Evolutionary conservation across 2,888 invertebrate genomes (phyloP).

Genomic region (Bhutanitis thaidina): DNA sequence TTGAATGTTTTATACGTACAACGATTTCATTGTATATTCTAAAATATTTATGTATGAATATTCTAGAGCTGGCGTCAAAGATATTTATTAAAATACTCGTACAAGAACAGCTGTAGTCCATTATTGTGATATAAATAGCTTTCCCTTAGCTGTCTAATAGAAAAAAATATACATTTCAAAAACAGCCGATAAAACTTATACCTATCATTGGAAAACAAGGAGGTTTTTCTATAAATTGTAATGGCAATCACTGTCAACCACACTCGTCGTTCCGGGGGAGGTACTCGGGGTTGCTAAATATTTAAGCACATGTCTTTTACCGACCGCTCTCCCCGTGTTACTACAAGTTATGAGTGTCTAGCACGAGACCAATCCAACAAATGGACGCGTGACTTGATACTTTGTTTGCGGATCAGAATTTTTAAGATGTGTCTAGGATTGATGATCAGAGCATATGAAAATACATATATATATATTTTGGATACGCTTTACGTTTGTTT

Average conservation of each 20-base stretch:
- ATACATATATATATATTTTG: neutral
- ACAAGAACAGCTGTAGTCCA: neutral
- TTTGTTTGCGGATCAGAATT: neutral
- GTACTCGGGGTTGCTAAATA: constrained; percentile 48
- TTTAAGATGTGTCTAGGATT: neutral
- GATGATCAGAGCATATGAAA: neutral
- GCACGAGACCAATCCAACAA: constrained; percentile 19
- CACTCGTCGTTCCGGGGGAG: constrained; percentile 42
- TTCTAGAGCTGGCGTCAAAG: no score
- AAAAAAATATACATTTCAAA: constrained; percentile 14
- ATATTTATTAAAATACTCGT: no score
- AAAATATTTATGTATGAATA: no score
- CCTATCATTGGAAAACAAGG: constrained; percentile 24
- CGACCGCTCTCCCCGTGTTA: constrained; percentile 27
- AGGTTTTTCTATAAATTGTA: constrained; percentile 38
- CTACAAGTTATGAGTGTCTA: constrained; percentile 19
- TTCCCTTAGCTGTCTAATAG: constrained; percentile 5
- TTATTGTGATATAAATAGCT: neutral
- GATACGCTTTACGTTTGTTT: no score
- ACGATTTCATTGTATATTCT: no score
- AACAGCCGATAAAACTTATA: constrained; percentile 9
- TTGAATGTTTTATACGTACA: no score
- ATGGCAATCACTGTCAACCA: constrained; percentile 60
- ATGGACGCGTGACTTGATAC: constrained; percentile 11
- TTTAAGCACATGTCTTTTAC: constrained; percentile 50